Evolutionary conservation across 2,113 vertebrate species (phyloP).

Genomic region (Collichthys lucidus): DNA sequence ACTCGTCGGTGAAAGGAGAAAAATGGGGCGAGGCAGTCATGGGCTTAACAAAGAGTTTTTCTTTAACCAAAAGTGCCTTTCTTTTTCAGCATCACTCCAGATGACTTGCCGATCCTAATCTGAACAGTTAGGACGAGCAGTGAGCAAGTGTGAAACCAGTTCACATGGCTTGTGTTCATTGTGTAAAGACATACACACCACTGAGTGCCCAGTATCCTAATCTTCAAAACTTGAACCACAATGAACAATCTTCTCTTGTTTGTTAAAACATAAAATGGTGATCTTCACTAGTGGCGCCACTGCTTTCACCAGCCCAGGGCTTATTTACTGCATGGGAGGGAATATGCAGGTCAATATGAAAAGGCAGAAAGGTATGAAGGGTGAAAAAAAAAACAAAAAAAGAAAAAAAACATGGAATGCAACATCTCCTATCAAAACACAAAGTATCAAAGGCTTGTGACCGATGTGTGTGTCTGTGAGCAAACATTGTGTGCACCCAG

Average conservation of each 20-base stretch:
- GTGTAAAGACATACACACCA: conserved; percentile 17
- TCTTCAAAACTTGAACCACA: conserved; percentile 12
- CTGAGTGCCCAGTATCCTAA: conserved; percentile 19
- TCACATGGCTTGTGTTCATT: conserved; percentile 23
- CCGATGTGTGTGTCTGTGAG: conserved; percentile 49
- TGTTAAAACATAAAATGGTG: conserved; percentile 25
- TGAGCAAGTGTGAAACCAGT: conserved; percentile 53
- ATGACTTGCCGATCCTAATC: conserved; percentile 34
- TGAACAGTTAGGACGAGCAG: conserved; percentile 7
- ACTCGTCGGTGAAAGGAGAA: conserved; percentile 23
- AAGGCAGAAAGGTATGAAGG: conserved; percentile 53
- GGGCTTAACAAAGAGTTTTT: conserved; percentile 19
- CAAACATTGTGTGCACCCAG: conserved; percentile 43
- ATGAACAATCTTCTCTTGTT: conserved; percentile 37
- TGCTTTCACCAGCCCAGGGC: conserved; percentile 24
- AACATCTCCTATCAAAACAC: conserved; percentile 36
- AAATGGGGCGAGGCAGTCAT: background rate
- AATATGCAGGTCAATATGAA: conserved; percentile 46
- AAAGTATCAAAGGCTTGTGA: conserved; percentile 44
- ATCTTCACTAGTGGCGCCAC: conserved; percentile 26
- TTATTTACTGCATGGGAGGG: conserved; percentile 32
- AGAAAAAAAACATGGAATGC: conserved; percentile 62
- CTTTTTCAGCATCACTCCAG: conserved; percentile 1
- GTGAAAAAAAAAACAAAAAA: too few species aligned
- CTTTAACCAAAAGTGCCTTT: conserved; percentile 22